These are phyloP conservation scores for Holacanthus passer DNA, from an alignment of 2,113 vertebrate species.

Conservation along the genomic window DNA sequence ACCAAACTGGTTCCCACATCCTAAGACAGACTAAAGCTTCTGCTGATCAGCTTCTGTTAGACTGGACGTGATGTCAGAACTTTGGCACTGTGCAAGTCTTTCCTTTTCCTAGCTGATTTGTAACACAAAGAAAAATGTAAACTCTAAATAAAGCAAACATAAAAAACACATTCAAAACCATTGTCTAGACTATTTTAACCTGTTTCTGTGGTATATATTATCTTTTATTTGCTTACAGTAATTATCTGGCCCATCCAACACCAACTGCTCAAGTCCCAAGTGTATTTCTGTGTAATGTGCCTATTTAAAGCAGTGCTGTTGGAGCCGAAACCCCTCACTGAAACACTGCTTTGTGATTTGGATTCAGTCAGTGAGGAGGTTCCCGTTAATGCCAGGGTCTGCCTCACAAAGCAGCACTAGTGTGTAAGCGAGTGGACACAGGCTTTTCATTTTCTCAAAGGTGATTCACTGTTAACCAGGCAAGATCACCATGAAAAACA, in stretches of 20 bases:
- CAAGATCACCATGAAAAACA: slow-evolving; percentile 22
- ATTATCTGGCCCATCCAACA: neutral
- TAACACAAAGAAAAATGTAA: neutral
- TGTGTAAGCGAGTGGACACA: neutral
- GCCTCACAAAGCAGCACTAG: neutral
- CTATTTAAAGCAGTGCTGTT: neutral
- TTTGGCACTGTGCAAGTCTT: neutral
- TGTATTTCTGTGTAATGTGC: neutral
- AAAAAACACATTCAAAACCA: neutral
- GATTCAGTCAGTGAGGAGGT: neutral
- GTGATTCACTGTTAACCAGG: slow-evolving; percentile 25
- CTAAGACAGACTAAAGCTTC: neutral
- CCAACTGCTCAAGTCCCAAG: neutral
- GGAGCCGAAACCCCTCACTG: neutral
- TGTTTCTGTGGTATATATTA: neutral
- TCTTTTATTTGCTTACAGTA: neutral
- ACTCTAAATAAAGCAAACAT: neutral
- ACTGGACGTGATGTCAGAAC: neutral
- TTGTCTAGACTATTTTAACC: neutral
- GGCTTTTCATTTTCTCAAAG: slow-evolving; percentile 37
- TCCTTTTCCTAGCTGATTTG: neutral
- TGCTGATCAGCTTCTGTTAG: too few relatives aligned
- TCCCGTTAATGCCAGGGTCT: neutral
- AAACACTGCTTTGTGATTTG: neutral
- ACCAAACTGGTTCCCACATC: too few relatives aligned